A percentile compares a stretch with the other conserved stretches of the same genome.
These are phyloP conservation scores for Vanessa tameamea DNA, from an alignment of 1,140 invertebrate genomes.

Conservation along the genomic window DNA sequence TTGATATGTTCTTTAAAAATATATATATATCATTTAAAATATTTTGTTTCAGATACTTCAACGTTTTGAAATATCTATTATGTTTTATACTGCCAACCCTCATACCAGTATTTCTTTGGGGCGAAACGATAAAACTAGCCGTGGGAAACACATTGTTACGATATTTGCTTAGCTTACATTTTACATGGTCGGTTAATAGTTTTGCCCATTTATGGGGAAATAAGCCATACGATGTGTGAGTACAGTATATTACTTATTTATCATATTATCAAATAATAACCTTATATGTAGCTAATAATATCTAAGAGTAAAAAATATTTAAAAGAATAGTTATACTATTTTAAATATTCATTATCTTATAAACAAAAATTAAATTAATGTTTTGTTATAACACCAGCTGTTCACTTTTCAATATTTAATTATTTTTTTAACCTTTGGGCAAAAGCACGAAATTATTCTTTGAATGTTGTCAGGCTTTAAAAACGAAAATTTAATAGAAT, in stretches of 20 bases:
- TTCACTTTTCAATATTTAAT: too few species aligned
- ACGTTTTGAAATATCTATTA: constrained; percentile 84
- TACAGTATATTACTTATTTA: constrained; percentile 34
- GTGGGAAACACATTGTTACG: constrained; percentile 85
- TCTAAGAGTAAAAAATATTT: background rate
- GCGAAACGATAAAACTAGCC: constrained; percentile 84
- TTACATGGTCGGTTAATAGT: constrained; percentile 95
- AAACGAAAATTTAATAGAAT: too few species aligned
- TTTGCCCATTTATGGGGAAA: constrained; percentile 91
- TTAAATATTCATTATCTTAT: too few species aligned
- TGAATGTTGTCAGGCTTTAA: too few species aligned
- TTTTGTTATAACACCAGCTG: too few species aligned
- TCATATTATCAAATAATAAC: background rate
- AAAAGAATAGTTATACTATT: too few species aligned
- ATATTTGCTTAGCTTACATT: constrained; percentile 90
- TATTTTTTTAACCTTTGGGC: too few species aligned
- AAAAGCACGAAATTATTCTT: too few species aligned
- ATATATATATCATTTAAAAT: background rate
- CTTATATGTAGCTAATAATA: background rate
- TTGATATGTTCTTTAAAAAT: too few species aligned
- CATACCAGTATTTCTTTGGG: constrained; percentile 88
- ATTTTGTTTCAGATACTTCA: constrained; percentile 84
- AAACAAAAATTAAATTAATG: too few species aligned
- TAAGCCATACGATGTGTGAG: constrained; percentile 89
- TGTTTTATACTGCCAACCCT: constrained; percentile 90